Evolutionary conservation across 1,140 invertebrate species (phyloP), one percentile per base, ranked within the genome.

Genomic region (Pseudomyrmex gracilis): DNA sequence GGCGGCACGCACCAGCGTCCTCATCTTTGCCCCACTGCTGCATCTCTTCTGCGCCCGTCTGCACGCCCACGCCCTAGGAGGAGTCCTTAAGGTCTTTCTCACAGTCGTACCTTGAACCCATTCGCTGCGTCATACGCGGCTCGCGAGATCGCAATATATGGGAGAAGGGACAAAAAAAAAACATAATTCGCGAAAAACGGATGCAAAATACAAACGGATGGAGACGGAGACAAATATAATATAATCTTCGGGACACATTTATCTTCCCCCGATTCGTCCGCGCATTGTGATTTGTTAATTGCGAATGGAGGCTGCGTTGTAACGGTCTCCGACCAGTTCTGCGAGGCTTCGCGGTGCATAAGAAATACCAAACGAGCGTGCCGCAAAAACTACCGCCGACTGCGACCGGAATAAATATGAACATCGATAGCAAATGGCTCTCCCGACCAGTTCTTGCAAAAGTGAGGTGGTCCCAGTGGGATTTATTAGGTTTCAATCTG

Each of bases 1-100:
- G 82, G 43, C 86, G 84, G 43, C 43, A 45, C 87, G 78, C 63
- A 74, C 84, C 60, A 5, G 7, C 87, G 78, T 88, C 76, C 87
- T 86, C 88, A 86, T 88, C 87, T 86, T 86, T 70, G 84, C 82
- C 78, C 84, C 86, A 76, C 87, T 76, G 85, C 73, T 84, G 85
- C 78, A 84, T 87, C 83, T 82, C 45, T 34, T 34, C 34, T 34
- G 76, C 87, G 63, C 84, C 83, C 84, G 89, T 90, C 90, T 90
- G 87, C 83, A 87, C 89, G 84, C 90, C 86, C 77, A 90, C 90
- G 88, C 82, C 64, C 74, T 73, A 74, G 82, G 57, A 74, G 51
- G 51, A 86, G 66, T 89, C 84, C 76, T 86, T 86, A 86, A 86
- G 73, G 84, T 85, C 73, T 74, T 83, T 85, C 83, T 88, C 86